Evolutionary conservation across 2,797 vertebrate genomes (phyloP), one percentile per base, ranked within the genome.

Genomic region (Gymnocypris eckloni): DNA sequence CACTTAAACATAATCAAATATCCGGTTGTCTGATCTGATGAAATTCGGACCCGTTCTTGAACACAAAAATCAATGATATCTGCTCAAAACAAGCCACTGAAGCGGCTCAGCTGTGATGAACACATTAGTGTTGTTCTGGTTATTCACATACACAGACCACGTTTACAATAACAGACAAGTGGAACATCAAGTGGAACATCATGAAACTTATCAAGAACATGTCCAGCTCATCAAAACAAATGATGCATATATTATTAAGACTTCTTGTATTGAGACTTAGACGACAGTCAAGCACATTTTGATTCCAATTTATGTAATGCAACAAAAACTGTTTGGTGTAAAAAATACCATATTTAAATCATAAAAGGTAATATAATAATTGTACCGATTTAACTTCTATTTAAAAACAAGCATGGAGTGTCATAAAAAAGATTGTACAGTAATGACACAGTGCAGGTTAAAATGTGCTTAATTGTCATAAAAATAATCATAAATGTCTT

Each of bases 381-480:
- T 78, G 39, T 39, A 39, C 28, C 0, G 9, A 12, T 54, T 33
- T 20, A 9, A 73, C 41, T 28, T 48, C 7, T 12, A 52, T 41
- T 25, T 61, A 2, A 61, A 78, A 78, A 76, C 18, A 39, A 78
- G 37, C 76, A 59, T 78, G 39, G 76, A 79, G 76, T 20, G 72
- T 20, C 20, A 41, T 11, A 33, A 3, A 18, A 20, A 33, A 10
- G 13, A 10, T 2, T 7, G 56, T 12, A 73, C 25, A 11, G 5
- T 67, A 25, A 50, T 22, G 20, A 39, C 64, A 33, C 59, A 66
- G 61, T 16, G 18, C 73, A 10, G 6, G 61, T 28, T 80, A 41
- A 16, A 28, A 66, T 64, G 20, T 41, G 66, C 48, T 81, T 45
- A 48, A 43, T 11, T 7, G 8, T 20, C 56, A 72, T 73, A n/a